These are phyloP conservation scores for Sialis fuliginosa DNA, from an alignment of 2,888 invertebrate genomes.

Conservation along the genomic window DNA sequence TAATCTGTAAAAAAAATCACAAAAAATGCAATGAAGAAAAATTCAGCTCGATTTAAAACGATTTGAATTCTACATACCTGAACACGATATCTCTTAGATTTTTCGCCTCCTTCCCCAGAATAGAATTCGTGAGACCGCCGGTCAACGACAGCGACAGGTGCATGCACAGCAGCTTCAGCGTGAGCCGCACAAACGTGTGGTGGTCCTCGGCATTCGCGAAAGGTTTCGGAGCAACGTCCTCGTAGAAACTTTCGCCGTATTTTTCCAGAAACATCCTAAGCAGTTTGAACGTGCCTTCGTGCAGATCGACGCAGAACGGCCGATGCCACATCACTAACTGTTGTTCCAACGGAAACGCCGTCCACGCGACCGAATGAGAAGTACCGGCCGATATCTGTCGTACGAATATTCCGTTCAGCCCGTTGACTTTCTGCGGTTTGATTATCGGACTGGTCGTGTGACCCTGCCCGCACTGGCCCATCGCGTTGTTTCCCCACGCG, in stretches of 20 bases:
- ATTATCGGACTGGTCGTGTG: conserved; percentile 38
- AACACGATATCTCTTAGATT: conserved; percentile 35
- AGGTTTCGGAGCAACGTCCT: conserved; percentile 25
- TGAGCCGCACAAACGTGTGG: conserved; percentile 35
- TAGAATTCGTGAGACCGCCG: conserved; percentile 26
- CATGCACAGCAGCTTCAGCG: conserved; percentile 34
- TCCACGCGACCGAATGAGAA: conserved; percentile 44
- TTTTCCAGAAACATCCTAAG: conserved; percentile 35
- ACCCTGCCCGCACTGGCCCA: conserved; percentile 47
- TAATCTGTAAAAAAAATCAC: conserved; percentile 18
- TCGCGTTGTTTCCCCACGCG: conserved; percentile 44
- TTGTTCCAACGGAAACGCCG: conserved; percentile 27
- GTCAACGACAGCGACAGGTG: conserved; percentile 37
- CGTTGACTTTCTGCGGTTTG: conserved; percentile 34
- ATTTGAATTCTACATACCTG: conserved; percentile 18
- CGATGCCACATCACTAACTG: conserved; percentile 35
- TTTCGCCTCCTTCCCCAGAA: conserved; percentile 33
- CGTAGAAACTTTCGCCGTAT: conserved; percentile 32
- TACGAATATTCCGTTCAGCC: conserved; percentile 31
- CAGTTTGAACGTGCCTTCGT: conserved; percentile 36
- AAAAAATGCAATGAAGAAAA: background rate
- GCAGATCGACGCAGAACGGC: conserved; percentile 42
- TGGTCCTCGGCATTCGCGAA: conserved; percentile 31
- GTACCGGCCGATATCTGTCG: conserved; percentile 45
- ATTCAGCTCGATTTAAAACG: no score